A percentile compares a stretch with the other conserved stretches of the same genome.
phyloP scores from a whole-genome alignment of 1,140 invertebrate genomes.

The Listronotus oregonensis region DNA sequence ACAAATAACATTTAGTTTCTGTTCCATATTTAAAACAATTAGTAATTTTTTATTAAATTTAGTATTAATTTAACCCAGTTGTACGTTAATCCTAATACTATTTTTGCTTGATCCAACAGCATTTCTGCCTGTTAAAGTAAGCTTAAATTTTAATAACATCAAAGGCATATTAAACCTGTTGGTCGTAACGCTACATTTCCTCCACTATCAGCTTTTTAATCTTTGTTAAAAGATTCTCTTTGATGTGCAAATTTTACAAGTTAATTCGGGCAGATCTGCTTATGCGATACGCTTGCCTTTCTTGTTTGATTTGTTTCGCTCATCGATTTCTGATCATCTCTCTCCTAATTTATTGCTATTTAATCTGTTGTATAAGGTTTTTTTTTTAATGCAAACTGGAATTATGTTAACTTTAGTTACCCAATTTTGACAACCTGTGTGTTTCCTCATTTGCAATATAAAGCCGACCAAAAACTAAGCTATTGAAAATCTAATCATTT shows the following conservation, averaged over 20 bases:
- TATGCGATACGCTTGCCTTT: neutral
- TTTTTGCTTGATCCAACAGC: neutral
- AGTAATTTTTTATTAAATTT: too few relatives aligned
- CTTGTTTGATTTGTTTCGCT: slow-evolving; percentile 7
- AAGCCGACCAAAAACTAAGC: too few relatives aligned
- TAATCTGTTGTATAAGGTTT: too few relatives aligned
- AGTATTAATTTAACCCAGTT: too few relatives aligned
- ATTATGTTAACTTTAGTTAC: too few relatives aligned
- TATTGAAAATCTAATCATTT: too few relatives aligned
- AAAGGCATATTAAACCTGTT: slow-evolving; percentile 17
- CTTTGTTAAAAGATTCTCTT: slow-evolving; percentile 20
- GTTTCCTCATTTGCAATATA: too few relatives aligned
- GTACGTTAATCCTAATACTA: too few relatives aligned
- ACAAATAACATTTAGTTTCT: too few relatives aligned
- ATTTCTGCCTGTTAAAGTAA: neutral
- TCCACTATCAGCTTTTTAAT: slow-evolving; percentile 20
- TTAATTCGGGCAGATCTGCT: slow-evolving; percentile 14
- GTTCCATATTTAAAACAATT: too few relatives aligned
- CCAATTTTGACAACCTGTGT: too few relatives aligned
- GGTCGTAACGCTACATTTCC: slow-evolving; percentile 11
- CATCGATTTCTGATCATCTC: slow-evolving; percentile 4
- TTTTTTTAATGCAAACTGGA: too few relatives aligned
- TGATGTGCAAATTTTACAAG: slow-evolving; percentile 20
- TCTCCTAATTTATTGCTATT: neutral
- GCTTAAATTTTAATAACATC: slow-evolving; percentile 14